A percentile compares a stretch with the other conserved stretches of the same genome.
Evolutionary conservation across 92 coral and sea anemone genomes (phyloP).

Genomic region (Heteractis magnifica): DNA sequence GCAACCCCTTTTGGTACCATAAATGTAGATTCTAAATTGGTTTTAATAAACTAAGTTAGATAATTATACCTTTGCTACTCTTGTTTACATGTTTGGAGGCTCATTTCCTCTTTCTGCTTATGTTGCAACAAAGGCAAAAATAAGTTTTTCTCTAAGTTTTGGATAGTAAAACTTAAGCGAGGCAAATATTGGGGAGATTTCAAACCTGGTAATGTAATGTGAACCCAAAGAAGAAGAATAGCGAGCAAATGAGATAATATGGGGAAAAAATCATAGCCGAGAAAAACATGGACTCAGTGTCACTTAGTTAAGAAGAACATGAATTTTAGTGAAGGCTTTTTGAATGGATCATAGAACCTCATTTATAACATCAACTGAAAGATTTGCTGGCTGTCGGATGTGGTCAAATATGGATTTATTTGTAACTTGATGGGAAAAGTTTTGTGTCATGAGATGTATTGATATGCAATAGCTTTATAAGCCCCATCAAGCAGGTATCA

Average conservation of each 20-base stretch:
- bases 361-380: background rate
- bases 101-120: background rate
- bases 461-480: background rate
- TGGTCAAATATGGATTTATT: background rate
- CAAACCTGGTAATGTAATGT: background rate
- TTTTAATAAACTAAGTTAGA: background rate
- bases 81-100: background rate
- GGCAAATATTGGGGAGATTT: background rate
- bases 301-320: no score
- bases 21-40: no score
- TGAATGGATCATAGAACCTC: background rate
- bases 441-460: background rate
- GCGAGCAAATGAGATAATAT: background rate
- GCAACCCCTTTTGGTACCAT: background rate
- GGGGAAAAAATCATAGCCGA: no score
- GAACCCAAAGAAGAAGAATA: background rate
- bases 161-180: background rate
- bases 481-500: background rate
- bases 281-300: no score
- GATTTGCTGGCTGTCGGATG: conserved; percentile 9
- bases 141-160: background rate
- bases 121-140: background rate
- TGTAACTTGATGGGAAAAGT: background rate
- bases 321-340: background rate
- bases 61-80: background rate